phyloP scores from a whole-genome alignment of 2,888 invertebrate genomes.

The Mythimna pallens region DNA sequence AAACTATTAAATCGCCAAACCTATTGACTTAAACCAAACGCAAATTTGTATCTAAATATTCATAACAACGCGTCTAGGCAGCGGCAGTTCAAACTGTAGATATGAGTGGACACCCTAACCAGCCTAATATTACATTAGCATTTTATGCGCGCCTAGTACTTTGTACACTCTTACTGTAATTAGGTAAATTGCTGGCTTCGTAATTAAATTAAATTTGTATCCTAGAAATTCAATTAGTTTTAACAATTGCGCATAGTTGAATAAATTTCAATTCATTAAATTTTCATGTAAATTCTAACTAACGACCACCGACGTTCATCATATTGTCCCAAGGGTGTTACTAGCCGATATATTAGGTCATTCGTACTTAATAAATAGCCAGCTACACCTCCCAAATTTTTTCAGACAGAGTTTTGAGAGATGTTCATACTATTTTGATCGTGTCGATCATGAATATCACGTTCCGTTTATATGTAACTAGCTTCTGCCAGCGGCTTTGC shows the following conservation, averaged over 20 bases:
- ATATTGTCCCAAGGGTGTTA: constrained; percentile 3
- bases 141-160: constrained; percentile 48
- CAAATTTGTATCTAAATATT: constrained; percentile 55
- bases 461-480: not conserved
- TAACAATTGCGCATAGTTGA: not conserved
- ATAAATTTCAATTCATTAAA: constrained; percentile 22
- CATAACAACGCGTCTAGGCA: constrained; percentile 50
- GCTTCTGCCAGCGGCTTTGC: too few relatives aligned
- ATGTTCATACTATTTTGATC: constrained; percentile 18
- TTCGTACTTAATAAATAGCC: not conserved
- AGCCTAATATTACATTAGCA: constrained; percentile 45
- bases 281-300: constrained; percentile 19
- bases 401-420: not conserved
- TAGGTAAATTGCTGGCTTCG: constrained; percentile 34
- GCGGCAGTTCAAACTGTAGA: constrained; percentile 38
- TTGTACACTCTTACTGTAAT: constrained; percentile 26
- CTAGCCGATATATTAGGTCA: not conserved
- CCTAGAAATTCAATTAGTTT: constrained; percentile 25
- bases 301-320: not conserved
- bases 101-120: constrained; percentile 42
- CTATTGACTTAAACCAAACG: constrained; percentile 34
- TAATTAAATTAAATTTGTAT: constrained; percentile 23
- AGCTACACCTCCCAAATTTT: not conserved
- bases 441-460: constrained; percentile 3
- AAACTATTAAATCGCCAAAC: constrained; percentile 21